Conservation (phyloP, 2,888 invertebrate genomes). For the Lasioglossum marginatum region DNA sequence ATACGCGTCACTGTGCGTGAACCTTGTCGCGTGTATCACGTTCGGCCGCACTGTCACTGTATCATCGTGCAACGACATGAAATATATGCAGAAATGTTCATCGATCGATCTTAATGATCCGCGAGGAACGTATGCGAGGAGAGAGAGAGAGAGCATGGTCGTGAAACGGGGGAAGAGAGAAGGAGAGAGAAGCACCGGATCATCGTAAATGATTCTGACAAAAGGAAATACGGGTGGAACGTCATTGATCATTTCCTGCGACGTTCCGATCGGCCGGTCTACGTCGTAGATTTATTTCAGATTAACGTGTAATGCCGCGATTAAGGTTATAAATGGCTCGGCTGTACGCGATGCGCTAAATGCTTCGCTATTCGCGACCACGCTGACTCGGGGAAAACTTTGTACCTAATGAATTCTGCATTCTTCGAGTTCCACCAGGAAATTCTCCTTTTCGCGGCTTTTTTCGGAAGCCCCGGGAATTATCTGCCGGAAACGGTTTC, state of each 20-base stretch:
- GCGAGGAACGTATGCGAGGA: conserved; percentile 17
- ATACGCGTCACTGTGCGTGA: conserved; percentile 36
- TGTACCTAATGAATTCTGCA: conserved; percentile 10
- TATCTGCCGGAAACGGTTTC: neutral
- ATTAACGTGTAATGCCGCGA: conserved; percentile 56
- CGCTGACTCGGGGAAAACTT: neutral
- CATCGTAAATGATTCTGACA: conserved; percentile 53
- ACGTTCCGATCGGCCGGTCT: conserved; percentile 36
- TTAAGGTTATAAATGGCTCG: conserved; percentile 56
- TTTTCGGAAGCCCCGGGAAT: neutral
- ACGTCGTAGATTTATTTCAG: conserved; percentile 45
- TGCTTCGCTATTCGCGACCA: conserved; percentile 12
- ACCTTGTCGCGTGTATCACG: conserved; percentile 37
- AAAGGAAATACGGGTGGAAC: conserved; percentile 42
- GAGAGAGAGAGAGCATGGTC: neutral
- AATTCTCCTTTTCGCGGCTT: neutral
- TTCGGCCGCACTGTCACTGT: conserved; percentile 22
- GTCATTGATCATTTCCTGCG: conserved; percentile 58
- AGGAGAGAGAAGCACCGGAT: conserved; percentile 21
- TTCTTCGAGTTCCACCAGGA: neutral
- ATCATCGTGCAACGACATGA: conserved; percentile 30
- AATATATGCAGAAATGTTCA: conserved; percentile 51
- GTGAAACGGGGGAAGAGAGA: neutral
- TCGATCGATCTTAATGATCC: conserved; percentile 59
- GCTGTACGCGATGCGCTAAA: conserved; percentile 29